Evolutionary conservation across 2,888 invertebrate genomes (phyloP).

Genomic region (Microchrysa polita): DNA sequence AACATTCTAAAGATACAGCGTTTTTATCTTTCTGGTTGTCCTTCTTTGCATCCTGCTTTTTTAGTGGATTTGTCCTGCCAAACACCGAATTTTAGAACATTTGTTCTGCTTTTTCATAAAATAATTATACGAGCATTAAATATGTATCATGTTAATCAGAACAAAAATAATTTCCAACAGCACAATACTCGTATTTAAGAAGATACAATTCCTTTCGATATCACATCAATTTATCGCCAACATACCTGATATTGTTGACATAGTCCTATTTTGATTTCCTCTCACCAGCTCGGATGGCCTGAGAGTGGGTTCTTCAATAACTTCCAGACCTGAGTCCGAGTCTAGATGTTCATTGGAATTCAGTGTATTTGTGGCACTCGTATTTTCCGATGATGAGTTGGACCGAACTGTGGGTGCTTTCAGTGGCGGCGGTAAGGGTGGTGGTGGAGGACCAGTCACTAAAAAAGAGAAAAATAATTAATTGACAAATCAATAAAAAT

Average conservation of each 20-base stretch:
- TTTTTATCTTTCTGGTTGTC: too few relatives aligned
- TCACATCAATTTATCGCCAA: neutral
- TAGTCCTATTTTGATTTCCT: constrained; percentile 68
- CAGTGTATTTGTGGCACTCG: constrained; percentile 50
- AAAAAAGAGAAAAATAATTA: constrained; percentile 28
- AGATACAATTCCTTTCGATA: too few relatives aligned
- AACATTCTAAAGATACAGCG: too few relatives aligned
- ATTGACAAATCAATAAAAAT: neutral
- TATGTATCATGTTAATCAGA: too few relatives aligned
- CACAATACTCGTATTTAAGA: too few relatives aligned
- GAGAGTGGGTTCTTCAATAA: constrained; percentile 75
- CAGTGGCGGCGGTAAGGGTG: constrained; percentile 73
- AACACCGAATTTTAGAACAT: too few relatives aligned
- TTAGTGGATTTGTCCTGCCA: too few relatives aligned
- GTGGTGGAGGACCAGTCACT: constrained; percentile 72
- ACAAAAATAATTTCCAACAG: too few relatives aligned
- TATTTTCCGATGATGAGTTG: constrained; percentile 42
- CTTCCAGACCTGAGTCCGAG: constrained; percentile 67
- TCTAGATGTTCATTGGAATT: constrained; percentile 54
- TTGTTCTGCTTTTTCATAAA: too few relatives aligned
- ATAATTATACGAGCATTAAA: too few relatives aligned
- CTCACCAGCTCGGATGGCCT: constrained; percentile 73
- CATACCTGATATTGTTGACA: constrained; percentile 67
- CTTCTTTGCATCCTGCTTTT: too few relatives aligned
- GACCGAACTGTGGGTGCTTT: constrained; percentile 59